Conservation (phyloP, 2,888 invertebrate genomes). For the Latrodectus elegans region DNA sequence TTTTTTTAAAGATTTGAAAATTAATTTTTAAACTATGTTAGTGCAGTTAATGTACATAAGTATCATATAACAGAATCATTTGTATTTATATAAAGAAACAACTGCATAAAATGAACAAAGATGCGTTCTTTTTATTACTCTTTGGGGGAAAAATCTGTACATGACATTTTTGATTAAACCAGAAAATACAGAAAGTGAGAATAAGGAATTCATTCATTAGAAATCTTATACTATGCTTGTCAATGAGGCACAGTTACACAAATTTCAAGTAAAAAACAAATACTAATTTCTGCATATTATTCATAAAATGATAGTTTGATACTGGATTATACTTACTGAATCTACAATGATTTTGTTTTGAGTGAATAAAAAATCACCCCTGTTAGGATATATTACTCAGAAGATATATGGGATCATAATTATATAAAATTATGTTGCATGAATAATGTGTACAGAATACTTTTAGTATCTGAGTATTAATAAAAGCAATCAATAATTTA, state of each 20-base stretch:
- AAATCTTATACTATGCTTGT: background rate
- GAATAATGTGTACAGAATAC: background rate
- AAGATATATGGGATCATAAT: background rate
- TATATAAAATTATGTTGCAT: background rate
- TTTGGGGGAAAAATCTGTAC: slow-evolving; percentile 35
- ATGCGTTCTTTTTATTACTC: slow-evolving; percentile 45
- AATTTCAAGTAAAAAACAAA: background rate
- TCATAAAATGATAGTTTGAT: slow-evolving; percentile 31
- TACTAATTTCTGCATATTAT: slow-evolving; percentile 43
- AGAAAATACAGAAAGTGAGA: slow-evolving; percentile 43
- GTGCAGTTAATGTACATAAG: too few species aligned
- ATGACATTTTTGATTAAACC: slow-evolving; percentile 37
- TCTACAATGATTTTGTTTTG: slow-evolving; percentile 35
- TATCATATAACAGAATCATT: too few species aligned
- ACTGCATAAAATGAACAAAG: slow-evolving; percentile 19
- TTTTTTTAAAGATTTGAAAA: too few species aligned
- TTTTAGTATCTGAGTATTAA: slow-evolving; percentile 4
- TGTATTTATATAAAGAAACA: too few species aligned
- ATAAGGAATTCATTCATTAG: background rate
- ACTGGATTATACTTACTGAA: slow-evolving; percentile 45
- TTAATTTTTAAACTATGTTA: too few species aligned
- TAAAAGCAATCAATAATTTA: background rate
- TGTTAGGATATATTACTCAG: background rate
- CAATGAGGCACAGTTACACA: background rate
- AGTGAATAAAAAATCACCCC: slow-evolving; percentile 14